A percentile compares a stretch with the other conserved stretches of the same genome.
Conservation (phyloP, 2,797 vertebrate genomes). For the Scarus forsteni region DNA sequence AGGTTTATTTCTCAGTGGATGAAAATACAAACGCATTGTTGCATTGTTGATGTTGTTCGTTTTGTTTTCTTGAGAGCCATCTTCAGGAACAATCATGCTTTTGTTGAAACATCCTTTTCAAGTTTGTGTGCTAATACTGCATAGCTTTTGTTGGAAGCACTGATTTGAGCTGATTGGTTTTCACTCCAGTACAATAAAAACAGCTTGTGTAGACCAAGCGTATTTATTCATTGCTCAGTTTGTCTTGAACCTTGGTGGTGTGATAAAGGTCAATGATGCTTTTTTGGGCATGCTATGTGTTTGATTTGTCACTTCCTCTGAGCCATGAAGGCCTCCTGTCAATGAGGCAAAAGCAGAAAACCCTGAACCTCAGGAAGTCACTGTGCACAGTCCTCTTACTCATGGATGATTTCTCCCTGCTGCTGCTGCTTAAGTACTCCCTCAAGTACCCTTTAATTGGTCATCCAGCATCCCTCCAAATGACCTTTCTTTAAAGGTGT, state of each 20-base stretch:
- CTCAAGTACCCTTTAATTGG: background rate
- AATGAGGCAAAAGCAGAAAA: background rate
- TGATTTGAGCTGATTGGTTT: too few species aligned
- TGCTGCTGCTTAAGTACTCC: background rate
- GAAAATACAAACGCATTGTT: too few species aligned
- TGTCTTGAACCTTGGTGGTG: background rate
- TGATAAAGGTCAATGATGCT: background rate
- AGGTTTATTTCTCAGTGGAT: too few species aligned
- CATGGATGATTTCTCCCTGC: conserved; percentile 2
- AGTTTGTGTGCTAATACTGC: too few species aligned
- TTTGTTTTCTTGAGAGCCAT: too few species aligned
- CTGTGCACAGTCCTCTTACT: background rate
- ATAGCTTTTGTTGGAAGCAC: too few species aligned
- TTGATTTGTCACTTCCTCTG: background rate
- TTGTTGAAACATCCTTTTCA: too few species aligned
- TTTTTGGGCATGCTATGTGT: background rate
- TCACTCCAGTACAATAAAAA: too few species aligned
- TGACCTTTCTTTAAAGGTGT: background rate
- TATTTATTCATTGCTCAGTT: background rate
- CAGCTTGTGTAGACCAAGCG: too few species aligned
- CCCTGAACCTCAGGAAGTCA: background rate
- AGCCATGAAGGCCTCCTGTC: background rate
- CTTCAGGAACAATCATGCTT: too few species aligned
- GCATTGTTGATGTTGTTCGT: too few species aligned
- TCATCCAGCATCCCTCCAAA: background rate